Evolutionary conservation across 2,888 invertebrate species (phyloP).

Genomic region (Notocelia uddmanniana): DNA sequence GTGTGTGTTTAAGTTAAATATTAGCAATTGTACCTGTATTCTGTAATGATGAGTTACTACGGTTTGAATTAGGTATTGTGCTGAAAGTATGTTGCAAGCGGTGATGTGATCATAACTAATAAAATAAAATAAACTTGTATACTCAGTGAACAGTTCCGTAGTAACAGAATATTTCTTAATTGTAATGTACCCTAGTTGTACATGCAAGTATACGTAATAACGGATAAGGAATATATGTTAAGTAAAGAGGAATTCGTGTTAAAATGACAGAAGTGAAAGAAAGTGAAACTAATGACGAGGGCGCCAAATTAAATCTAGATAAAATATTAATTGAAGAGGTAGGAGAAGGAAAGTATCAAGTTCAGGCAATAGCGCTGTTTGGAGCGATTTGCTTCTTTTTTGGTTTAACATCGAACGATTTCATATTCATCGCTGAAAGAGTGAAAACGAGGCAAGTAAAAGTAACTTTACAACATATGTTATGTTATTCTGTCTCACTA

Average conservation of each 20-base stretch:
- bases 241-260: not conserved
- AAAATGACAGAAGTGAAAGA: conserved; percentile 7
- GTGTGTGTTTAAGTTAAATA: not conserved
- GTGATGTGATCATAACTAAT: not conserved
- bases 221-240: not conserved
- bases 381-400: conserved; percentile 8
- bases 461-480: too few species aligned
- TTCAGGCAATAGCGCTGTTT: conserved; percentile 6
- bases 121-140: not conserved
- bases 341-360: conserved; percentile 28
- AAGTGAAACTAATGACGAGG: not conserved
- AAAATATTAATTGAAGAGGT: conserved; percentile 20
- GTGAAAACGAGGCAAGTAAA: conserved; percentile 22
- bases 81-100: not conserved
- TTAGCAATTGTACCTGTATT: not conserved
- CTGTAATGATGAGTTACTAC: not conserved
- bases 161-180: too few species aligned
- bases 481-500: too few species aligned
- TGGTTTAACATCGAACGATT: conserved; percentile 14
- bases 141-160: not conserved
- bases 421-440: conserved; percentile 15
- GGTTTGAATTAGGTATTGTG: not conserved
- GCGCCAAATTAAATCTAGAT: conserved; percentile 8
- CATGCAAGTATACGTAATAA: too few species aligned
- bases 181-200: too few species aligned